Percentiles rank a stretch among this genome's conserved stretches.
These are phyloP conservation scores for Protaetia brevitarsis DNA, from an alignment of 1,140 invertebrate species.

Conservation along the genomic window DNA sequence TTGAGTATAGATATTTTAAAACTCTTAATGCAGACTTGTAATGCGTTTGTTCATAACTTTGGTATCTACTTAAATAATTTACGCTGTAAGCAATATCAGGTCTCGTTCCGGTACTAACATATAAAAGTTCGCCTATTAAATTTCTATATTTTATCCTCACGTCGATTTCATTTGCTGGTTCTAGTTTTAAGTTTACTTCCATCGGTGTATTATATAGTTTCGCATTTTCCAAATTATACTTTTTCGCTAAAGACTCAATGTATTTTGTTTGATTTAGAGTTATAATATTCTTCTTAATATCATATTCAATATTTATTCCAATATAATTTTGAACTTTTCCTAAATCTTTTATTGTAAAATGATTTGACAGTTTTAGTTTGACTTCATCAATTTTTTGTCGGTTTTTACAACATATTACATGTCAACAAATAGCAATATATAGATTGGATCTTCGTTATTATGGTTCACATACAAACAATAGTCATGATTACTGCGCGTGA, in stretches of 20 bases:
- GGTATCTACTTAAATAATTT: conserved; percentile 42
- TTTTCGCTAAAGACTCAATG: conserved; percentile 25
- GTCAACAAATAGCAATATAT: conserved; percentile 28
- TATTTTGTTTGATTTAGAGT: conserved; percentile 27
- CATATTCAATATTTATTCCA: conserved; percentile 33
- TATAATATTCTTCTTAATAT: conserved; percentile 23
- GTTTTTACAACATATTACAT: conserved; percentile 25
- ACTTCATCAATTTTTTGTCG: neutral
- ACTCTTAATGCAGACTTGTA: conserved; percentile 45
- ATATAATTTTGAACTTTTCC: conserved; percentile 30
- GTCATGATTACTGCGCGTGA: conserved; percentile 20
- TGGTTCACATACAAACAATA: conserved; percentile 16
- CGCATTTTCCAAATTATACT: conserved; percentile 32
- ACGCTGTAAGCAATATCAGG: conserved; percentile 41
- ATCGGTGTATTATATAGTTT: conserved; percentile 43
- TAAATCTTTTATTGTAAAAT: conserved; percentile 31
- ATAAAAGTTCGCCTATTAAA: conserved; percentile 45
- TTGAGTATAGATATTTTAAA: conserved; percentile 43
- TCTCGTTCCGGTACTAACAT: conserved; percentile 47
- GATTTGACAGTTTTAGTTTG: conserved; percentile 10
- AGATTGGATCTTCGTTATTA: neutral
- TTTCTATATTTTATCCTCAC: conserved; percentile 34
- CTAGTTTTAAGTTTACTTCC: conserved; percentile 49
- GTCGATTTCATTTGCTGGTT: conserved; percentile 23
- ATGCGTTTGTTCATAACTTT: conserved; percentile 46